Percentiles rank a stretch among this genome's conserved stretches.
Evolutionary conservation across 2,113 vertebrate species (phyloP).

Genomic region (human (Homo sapiens)): GRCh38 chrX:147608001-147608500

Average conservation of each 20-base stretch:
- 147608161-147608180: background rate
- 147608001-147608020: background rate
- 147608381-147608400: background rate
- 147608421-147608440: background rate
- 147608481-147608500: background rate
- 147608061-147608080: background rate
- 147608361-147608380: background rate
- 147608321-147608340: background rate
- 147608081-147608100: background rate
- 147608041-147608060: background rate
- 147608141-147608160: background rate
- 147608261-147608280: too few species aligned
- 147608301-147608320: background rate
- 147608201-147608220: background rate
- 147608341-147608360: background rate
- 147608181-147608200: background rate
- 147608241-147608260: background rate
- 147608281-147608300: background rate
- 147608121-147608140: background rate
- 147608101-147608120: background rate
- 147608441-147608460: background rate
- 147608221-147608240: background rate
- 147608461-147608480: background rate
- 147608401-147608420: background rate
- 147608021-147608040: background rate